Evolutionary conservation across 2,113 vertebrate genomes (phyloP), one percentile per base, ranked within the genome.

Genomic region (Eudyptes chrysolophus): DNA sequence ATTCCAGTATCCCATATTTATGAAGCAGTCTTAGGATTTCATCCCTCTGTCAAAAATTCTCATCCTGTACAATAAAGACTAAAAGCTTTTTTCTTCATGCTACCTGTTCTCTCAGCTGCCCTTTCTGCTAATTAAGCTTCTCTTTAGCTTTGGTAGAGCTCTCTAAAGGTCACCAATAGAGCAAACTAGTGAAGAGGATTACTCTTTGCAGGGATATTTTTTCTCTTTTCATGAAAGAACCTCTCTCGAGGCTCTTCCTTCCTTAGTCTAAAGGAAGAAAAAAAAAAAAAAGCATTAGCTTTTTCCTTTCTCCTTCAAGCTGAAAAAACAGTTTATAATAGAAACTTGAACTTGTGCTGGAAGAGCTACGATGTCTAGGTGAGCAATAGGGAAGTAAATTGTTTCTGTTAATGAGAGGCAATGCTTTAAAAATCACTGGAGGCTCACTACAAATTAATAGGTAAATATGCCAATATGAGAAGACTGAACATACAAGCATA

Each of bases 71-170:
- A 86, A 88, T 86, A 83, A 95, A 87, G 66, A 71, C 84, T 95
- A 92, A 90, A 97, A 95, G 79, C 94, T 61, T 74, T 87, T 91
- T 97, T 78, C 61, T 97, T 96, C 22, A 40, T 94, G 68, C 26
- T 84, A 62, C 70, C 46, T 44, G 16, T 95, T 97, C 92, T 96
- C 81, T 94, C 77, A 70, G 80, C 77, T 98, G 97, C 96, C 97
- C 97, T 98, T 98, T 98, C 86, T 92, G 92, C 96, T 97, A 98
- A 98, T 98, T 97, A 98, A 98, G 92, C 55, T 89, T 90, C 85
- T 94, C 94, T 81, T 90, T 96, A 89, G 75, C 88, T 97, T 97
- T 96, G 82, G 96, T 93, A 95, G 94, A 94, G 92, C 92, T 96
- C 92, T 98, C 54, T 97, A 98, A 98, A 98, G 97, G 98, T 98